Conservation (phyloP, 2,888 invertebrate genomes). For the Mesorhabditis belari region DNA sequence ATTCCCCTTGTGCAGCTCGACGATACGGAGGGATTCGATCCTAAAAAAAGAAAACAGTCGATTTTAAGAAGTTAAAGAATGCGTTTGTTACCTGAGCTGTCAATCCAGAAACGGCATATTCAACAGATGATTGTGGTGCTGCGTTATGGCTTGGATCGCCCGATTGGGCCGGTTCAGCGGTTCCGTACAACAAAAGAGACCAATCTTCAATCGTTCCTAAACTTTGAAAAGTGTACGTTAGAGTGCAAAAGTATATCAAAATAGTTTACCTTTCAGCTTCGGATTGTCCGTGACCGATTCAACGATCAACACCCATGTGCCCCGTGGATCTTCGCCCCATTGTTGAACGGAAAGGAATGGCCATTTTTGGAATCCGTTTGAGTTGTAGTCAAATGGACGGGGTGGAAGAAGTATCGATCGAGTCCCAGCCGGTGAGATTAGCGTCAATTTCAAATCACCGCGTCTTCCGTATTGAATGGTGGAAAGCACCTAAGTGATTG, state of each 20-base stretch:
- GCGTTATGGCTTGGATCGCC: conserved; percentile 35
- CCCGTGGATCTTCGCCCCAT: conserved; percentile 70
- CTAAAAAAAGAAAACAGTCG: too few relatives aligned
- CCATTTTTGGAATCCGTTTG: conserved; percentile 94
- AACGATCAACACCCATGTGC: conserved; percentile 56
- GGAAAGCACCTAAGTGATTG: conserved; percentile 9
- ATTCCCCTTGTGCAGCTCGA: too few relatives aligned
- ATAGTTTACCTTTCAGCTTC: not conserved
- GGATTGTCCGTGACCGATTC: conserved; percentile 46
- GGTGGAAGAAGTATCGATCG: conserved; percentile 81
- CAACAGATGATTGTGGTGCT: conserved; percentile 14
- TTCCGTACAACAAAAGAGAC: conserved; percentile 93
- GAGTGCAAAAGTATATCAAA: too few relatives aligned
- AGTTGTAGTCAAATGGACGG: conserved; percentile 80
- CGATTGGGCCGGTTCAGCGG: conserved; percentile 61
- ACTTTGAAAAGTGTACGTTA: too few relatives aligned
- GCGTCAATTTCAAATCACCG: conserved; percentile 81
- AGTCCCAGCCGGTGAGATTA: conserved; percentile 76
- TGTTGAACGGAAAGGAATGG: conserved; percentile 96
- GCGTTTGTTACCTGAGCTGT: conserved; percentile 51
- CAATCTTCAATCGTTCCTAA: conserved; percentile 81
- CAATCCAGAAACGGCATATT: conserved; percentile 35
- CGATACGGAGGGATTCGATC: too few relatives aligned
- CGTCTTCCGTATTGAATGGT: conserved; percentile 71
- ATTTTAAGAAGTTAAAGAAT: too few relatives aligned